phyloP scores from a whole-genome alignment of 2,797 vertebrate species.

The Brotula barbata region DNA sequence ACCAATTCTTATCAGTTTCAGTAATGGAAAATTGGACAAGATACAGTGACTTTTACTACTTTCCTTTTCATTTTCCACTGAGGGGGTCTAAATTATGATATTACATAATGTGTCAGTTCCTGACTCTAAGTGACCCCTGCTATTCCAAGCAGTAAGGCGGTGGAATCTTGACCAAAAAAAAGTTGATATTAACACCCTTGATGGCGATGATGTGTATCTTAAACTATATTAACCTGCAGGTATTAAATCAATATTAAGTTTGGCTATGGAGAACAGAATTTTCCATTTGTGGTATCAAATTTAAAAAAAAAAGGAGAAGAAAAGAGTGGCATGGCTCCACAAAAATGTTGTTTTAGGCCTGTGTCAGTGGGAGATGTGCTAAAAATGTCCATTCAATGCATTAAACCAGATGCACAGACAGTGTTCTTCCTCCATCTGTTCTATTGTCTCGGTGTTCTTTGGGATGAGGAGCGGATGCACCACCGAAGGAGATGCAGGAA shows the following conservation, averaged over 20 bases:
- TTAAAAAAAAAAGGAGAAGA: too few relatives aligned
- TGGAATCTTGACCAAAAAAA: not conserved
- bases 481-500: slow-evolving; percentile 79
- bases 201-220: slow-evolving; percentile 8
- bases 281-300: slow-evolving; percentile 31
- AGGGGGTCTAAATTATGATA: slow-evolving; percentile 37
- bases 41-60: slow-evolving; percentile 32
- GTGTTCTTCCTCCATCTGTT: slow-evolving; percentile 81
- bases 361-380: slow-evolving; percentile 74
- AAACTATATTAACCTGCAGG: not conserved
- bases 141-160: slow-evolving; percentile 25
- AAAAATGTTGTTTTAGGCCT: slow-evolving; percentile 72
- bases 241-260: slow-evolving; percentile 16
- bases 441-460: slow-evolving; percentile 78
- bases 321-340: slow-evolving; percentile 56
- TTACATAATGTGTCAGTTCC: slow-evolving; percentile 53
- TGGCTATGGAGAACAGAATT: slow-evolving; percentile 5
- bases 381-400: slow-evolving; percentile 76
- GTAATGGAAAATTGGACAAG: slow-evolving; percentile 23
- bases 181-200: not conserved
- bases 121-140: slow-evolving; percentile 52
- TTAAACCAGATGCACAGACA: slow-evolving; percentile 80
- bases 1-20: slow-evolving; percentile 7
- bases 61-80: slow-evolving; percentile 55
- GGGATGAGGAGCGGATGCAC: slow-evolving; percentile 78